These are phyloP conservation scores for Agapostemon virescens DNA, from an alignment of 2,888 invertebrate species.

Conservation along the genomic window DNA sequence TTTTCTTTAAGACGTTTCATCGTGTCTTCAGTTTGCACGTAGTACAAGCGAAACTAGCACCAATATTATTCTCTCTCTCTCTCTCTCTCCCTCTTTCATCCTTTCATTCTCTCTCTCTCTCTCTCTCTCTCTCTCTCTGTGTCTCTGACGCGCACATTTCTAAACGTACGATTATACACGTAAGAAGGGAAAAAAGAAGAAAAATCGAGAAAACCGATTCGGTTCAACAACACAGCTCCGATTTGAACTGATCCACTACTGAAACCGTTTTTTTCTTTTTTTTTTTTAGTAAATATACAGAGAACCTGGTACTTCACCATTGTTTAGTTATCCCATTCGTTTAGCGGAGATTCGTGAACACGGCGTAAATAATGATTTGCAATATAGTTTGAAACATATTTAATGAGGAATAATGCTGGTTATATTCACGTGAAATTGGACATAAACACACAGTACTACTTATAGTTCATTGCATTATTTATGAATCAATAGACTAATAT, in stretches of 20 bases:
- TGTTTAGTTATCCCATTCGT: slow-evolving; percentile 24
- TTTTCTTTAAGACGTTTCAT: slow-evolving; percentile 26
- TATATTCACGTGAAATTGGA: slow-evolving; percentile 80
- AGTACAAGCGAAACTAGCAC: slow-evolving; percentile 48
- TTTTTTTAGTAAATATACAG: slow-evolving; percentile 6
- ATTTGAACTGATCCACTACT: slow-evolving; percentile 30
- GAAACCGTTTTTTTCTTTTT: slow-evolving; percentile 16
- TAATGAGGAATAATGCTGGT: slow-evolving; percentile 79
- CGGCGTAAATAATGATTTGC: slow-evolving; percentile 72
- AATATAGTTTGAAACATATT: slow-evolving; percentile 79
- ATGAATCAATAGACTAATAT: slow-evolving; percentile 80
- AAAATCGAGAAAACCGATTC: slow-evolving; percentile 36
- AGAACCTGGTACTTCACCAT: background rate
- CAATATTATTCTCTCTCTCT: slow-evolving; percentile 24
- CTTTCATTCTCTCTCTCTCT: background rate
- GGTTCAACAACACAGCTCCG: slow-evolving; percentile 26
- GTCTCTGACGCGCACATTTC: background rate
- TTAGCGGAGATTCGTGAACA: slow-evolving; percentile 58
- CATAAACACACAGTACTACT: slow-evolving; percentile 81
- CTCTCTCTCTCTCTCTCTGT: background rate
- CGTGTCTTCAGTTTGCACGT: slow-evolving; percentile 23
- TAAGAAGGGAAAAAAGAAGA: slow-evolving; percentile 21
- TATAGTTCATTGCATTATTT: slow-evolving; percentile 80
- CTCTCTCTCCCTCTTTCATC: background rate
- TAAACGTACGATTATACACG: slow-evolving; percentile 21